Evolutionary conservation across 2,797 vertebrate species (phyloP).

Genomic region (Hyperoplus lanceolatus): DNA sequence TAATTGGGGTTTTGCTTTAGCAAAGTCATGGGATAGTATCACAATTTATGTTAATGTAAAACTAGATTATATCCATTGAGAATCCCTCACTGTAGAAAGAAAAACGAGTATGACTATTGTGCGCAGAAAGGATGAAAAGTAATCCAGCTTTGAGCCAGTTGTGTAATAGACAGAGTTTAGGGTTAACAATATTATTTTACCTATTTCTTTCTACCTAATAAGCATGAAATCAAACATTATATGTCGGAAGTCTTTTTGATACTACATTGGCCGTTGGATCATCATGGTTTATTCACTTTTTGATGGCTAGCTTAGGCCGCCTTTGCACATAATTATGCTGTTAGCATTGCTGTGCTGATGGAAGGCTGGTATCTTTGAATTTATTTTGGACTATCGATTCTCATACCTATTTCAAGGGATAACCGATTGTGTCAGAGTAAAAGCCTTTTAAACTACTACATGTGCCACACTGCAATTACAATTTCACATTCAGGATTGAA

Average conservation of each 20-base stretch:
- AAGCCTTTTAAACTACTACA: background rate
- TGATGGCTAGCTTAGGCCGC: background rate
- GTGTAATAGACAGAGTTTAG: background rate
- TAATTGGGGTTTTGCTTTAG: constrained; percentile 8
- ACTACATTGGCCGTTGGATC: constrained; percentile 5
- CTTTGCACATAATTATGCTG: constrained; percentile 6
- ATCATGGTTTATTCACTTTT: constrained; percentile 3
- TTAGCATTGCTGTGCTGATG: background rate
- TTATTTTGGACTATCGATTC: background rate
- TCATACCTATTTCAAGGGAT: background rate
- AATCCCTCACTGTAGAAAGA: background rate
- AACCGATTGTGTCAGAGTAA: background rate
- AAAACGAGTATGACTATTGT: no score
- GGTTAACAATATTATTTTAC: background rate
- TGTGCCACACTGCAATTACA: background rate
- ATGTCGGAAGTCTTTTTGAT: background rate
- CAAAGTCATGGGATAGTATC: background rate
- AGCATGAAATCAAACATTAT: background rate
- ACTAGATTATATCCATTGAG: background rate
- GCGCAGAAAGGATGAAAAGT: background rate
- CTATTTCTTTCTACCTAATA: background rate
- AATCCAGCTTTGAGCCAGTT: background rate
- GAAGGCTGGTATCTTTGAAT: background rate
- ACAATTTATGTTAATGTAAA: background rate
- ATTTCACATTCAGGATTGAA: background rate